Evolutionary conservation across 1,140 invertebrate species (phyloP).

Genomic region (Sweltsa coloradensis): DNA sequence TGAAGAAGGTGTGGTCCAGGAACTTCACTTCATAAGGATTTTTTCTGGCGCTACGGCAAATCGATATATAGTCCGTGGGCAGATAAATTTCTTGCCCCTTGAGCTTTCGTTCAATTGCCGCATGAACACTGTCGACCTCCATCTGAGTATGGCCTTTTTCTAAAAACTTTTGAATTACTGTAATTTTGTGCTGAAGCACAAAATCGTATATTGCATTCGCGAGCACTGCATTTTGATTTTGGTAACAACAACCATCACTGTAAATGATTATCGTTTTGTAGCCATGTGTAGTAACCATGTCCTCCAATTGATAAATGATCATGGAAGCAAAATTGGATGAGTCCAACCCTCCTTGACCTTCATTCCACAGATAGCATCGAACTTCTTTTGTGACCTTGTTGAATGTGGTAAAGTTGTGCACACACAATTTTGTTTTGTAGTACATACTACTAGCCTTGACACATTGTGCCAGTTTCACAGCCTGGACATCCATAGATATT

Average conservation of each 20-base stretch:
- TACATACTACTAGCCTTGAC: too few relatives aligned
- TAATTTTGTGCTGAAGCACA: constrained; percentile 13
- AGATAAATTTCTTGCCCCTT: constrained; percentile 13
- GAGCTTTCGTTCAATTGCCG: constrained; percentile 8
- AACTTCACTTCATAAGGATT: constrained; percentile 14
- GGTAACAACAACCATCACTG: constrained; percentile 9
- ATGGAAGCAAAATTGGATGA: too few relatives aligned
- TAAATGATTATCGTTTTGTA: constrained; percentile 21
- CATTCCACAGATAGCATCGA: too few relatives aligned
- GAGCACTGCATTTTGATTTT: constrained; percentile 17
- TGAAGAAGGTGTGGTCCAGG: constrained; percentile 14
- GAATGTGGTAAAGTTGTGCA: too few relatives aligned
- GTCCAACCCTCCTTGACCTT: too few relatives aligned
- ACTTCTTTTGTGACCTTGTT: too few relatives aligned
- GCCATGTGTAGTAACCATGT: too few relatives aligned
- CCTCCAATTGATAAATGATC: too few relatives aligned
- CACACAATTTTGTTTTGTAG: too few relatives aligned
- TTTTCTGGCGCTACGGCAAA: constrained; percentile 11
- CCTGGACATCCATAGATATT: too few relatives aligned
- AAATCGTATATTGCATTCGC: constrained; percentile 17
- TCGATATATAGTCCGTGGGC: constrained; percentile 13
- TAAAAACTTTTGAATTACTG: constrained; percentile 22
- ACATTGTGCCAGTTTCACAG: too few relatives aligned
- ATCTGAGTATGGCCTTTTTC: constrained; percentile 19
- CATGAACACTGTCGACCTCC: constrained; percentile 11